Percentiles rank a stretch among this genome's conserved stretches.
Conservation (phyloP, 2,797 vertebrate species). For the Triplophysa yarkandensis region DNA sequence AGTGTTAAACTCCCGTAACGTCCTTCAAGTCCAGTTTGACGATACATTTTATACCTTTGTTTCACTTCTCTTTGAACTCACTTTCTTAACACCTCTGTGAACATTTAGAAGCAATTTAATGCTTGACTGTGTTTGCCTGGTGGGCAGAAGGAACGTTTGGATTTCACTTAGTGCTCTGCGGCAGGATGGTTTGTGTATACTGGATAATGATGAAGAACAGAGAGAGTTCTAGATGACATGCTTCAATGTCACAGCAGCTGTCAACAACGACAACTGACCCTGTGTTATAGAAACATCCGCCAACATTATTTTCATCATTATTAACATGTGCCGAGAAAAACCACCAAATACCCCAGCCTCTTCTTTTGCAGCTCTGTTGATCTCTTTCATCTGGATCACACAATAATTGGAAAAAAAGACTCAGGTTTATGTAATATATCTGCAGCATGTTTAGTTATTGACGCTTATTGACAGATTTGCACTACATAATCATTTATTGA, state of each 20-base stretch:
- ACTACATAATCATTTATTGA: background rate
- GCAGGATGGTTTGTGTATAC: background rate
- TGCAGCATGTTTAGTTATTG: background rate
- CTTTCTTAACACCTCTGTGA: background rate
- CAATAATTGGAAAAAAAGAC: background rate
- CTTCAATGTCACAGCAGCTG: constrained; percentile 6
- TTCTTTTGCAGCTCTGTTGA: background rate
- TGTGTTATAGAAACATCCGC: background rate
- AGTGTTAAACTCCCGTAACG: too few relatives aligned
- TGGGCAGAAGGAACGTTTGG: constrained; percentile 1
- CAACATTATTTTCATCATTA: background rate
- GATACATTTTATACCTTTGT: background rate
- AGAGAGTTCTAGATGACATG: background rate
- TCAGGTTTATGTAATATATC: background rate
- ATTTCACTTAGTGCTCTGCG: background rate
- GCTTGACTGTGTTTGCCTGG: constrained; percentile 1
- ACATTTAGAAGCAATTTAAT: background rate
- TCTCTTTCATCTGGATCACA: background rate
- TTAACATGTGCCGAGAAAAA: background rate
- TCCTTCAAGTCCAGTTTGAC: too few relatives aligned
- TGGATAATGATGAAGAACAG: background rate
- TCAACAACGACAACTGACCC: background rate
- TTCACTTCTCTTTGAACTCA: background rate
- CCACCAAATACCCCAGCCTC: background rate
- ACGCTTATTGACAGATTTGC: background rate